Conservation (phyloP, 2,113 vertebrate genomes). For the Takifugu bimaculatus region DNA sequence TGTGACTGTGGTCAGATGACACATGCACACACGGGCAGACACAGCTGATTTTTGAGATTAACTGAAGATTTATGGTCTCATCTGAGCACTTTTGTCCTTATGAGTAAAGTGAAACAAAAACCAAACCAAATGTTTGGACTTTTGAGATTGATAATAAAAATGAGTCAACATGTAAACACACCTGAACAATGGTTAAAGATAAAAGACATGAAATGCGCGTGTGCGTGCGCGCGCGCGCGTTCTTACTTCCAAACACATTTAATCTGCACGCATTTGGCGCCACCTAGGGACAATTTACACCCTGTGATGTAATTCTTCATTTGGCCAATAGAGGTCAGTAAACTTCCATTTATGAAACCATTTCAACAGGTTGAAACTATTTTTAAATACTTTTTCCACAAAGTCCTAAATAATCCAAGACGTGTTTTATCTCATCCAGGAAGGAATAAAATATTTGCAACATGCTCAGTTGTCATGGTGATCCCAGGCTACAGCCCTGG, state of each 20-base stretch:
- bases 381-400: neutral
- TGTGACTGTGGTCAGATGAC: slow-evolving; percentile 2
- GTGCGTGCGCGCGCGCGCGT: slow-evolving; percentile 5
- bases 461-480: too few species aligned
- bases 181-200: neutral
- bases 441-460: too few species aligned
- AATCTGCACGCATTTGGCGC: slow-evolving; percentile 24
- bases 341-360: neutral
- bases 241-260: neutral
- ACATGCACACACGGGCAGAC: neutral
- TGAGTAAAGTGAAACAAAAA: neutral
- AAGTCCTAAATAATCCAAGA: too few species aligned
- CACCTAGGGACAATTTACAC: slow-evolving; percentile 30
- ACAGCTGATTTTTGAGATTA: too few species aligned
- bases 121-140: too few species aligned
- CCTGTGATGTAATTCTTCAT: slow-evolving; percentile 10
- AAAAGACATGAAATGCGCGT: neutral
- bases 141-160: too few species aligned
- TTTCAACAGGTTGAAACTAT: too few species aligned
- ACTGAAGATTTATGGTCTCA: too few species aligned
- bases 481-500: too few species aligned
- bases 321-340: slow-evolving; percentile 44
- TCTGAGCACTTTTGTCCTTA: neutral
- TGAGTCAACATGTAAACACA: too few species aligned
- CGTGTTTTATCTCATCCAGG: too few species aligned